Conservation (phyloP, 30 jellyfish, hydroid and myxozoan genomes). For the Aurelia coerulea region DNA sequence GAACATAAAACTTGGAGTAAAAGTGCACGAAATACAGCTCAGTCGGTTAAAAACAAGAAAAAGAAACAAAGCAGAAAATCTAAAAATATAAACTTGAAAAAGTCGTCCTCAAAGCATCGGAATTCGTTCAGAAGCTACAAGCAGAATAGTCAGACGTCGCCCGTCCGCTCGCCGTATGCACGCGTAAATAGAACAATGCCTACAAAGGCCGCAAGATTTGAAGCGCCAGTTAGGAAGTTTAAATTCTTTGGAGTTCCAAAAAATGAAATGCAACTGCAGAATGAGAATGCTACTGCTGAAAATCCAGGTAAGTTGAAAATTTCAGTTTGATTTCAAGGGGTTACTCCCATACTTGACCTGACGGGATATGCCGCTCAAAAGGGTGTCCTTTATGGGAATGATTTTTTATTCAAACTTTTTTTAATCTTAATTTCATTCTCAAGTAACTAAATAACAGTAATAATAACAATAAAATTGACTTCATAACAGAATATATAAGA, state of each 20-base stretch:
- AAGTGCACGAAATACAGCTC: neutral
- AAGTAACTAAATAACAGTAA: no score
- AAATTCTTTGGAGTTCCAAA: constrained; percentile 22
- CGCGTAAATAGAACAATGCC: constrained; percentile 33
- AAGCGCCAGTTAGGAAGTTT: constrained; percentile 53
- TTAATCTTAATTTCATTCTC: no score
- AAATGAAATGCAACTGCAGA: constrained; percentile 11
- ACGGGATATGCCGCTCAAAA: no score
- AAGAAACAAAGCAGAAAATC: neutral
- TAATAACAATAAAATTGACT: no score
- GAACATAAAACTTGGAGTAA: constrained; percentile 29
- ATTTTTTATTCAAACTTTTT: no score
- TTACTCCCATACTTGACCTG: no score
- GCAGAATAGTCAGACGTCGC: neutral
- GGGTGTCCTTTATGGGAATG: no score
- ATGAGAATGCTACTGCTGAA: constrained; percentile 20
- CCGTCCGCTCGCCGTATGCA: neutral
- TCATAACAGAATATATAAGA: neutral
- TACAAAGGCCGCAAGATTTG: constrained; percentile 22
- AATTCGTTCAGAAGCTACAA: neutral
- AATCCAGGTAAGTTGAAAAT: neutral
- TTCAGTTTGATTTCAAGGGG: no score
- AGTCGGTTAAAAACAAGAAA: constrained; percentile 1
- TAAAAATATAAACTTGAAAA: neutral
- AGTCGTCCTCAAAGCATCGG: constrained; percentile 15